Evolutionary conservation across 2,797 vertebrate genomes (phyloP), one percentile per base, ranked within the genome.

Genomic region (Eleutherodactylus coqui): DNA sequence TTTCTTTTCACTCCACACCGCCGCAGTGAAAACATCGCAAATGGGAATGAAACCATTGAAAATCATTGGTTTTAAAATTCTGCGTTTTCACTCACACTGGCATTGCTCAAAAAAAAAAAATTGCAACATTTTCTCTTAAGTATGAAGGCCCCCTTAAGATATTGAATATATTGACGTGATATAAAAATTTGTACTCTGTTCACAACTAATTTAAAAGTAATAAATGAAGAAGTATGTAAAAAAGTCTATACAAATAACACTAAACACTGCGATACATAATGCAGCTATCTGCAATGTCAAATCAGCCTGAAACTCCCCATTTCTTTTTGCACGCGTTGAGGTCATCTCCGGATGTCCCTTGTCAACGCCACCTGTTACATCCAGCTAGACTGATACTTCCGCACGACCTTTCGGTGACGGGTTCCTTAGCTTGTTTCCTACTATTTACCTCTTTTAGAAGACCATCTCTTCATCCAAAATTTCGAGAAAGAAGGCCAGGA

Each of bases 401-500:
- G 8, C 2, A 32, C 19, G 55, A 13, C 9, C 6, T 21, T n/a
- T 51, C 43, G 24, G 78, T 43, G 4, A 53, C 7, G 67, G 8
- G 41, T 8, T 10, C 27, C 55, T n/a, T 3, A 24, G 53, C 75
- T 47, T 34, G 3, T 77, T 45, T 27, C 6, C 38, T 7, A 55
- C 38, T 32, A 45, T 88, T 81, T 97, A 99, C 98, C 98, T 99
- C 96, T 91, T 92, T 98, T 99, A 92, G 98, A 97, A 86, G 96
- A 97, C 98, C 96, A 98, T 87, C 96, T 93, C 93, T 97, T 98
- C 95, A 95, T 96, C 97, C 97, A 98, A 85, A 97, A 92, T 91
- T 95, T 98, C 34, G 98, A 97, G 91, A 99, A 96, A 13, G 96
- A 97, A 0, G 97, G 97, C 98, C 98, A 99, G 91, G 98, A 99